These are phyloP conservation scores for Invenusta paracnida DNA, from an alignment of 2,888 invertebrate species.

Conservation along the genomic window DNA sequence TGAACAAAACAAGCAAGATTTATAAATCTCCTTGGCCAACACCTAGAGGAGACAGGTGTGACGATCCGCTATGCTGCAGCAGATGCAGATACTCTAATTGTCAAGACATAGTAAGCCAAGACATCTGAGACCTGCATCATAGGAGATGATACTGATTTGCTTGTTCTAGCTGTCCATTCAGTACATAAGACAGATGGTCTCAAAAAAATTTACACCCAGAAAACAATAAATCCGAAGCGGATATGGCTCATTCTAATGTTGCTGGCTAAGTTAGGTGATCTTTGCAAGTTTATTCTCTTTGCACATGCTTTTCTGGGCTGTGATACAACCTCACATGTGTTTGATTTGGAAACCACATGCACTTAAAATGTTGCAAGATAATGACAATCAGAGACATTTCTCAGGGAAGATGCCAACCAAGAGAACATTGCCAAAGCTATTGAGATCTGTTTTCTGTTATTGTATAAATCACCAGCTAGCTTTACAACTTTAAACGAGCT, in stretches of 20 bases:
- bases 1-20: conserved; percentile 49
- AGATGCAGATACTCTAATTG: conserved; percentile 50
- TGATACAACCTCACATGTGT: neutral
- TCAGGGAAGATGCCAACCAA: conserved; percentile 6
- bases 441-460: neutral
- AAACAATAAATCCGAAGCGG: conserved; percentile 12
- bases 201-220: neutral
- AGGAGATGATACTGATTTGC: conserved; percentile 50
- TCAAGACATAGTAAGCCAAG: conserved; percentile 44
- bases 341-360: neutral
- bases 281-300: conserved; percentile 19
- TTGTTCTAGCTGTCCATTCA: conserved; percentile 45
- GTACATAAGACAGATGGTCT: conserved; percentile 22
- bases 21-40: conserved; percentile 45
- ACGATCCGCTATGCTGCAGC: conserved; percentile 46
- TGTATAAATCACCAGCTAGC: neutral
- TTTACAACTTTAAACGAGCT: neutral
- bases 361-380: conserved; percentile 9
- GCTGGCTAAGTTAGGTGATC: conserved; percentile 1
- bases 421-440: conserved; percentile 10
- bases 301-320: conserved; percentile 23
- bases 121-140: conserved; percentile 45
- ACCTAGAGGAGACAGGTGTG: conserved; percentile 40
- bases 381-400: conserved; percentile 17
- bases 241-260: conserved; percentile 14